Conservation (phyloP, 2,113 vertebrate species). For the Ptilonorhynchus violaceus region DNA sequence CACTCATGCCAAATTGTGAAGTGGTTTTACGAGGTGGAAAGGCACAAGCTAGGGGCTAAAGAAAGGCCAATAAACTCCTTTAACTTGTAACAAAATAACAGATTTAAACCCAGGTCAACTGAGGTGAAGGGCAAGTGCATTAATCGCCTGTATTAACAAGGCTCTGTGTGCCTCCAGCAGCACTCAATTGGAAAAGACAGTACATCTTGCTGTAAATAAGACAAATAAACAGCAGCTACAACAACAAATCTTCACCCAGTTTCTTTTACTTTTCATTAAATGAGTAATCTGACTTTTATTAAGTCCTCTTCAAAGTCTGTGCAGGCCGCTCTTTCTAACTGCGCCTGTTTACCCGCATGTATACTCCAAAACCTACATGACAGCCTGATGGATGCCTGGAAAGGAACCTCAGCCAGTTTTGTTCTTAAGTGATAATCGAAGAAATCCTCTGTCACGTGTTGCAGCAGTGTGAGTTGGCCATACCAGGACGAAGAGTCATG, state of each 20-base stretch:
- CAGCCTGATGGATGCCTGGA: neutral
- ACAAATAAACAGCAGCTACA: constrained; percentile 39
- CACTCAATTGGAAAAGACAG: neutral
- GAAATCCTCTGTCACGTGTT: constrained; percentile 68
- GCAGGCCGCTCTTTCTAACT: neutral
- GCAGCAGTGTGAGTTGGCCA: constrained; percentile 56
- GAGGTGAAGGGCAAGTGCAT: constrained; percentile 58
- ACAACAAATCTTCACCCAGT: neutral
- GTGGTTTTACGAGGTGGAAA: constrained; percentile 38
- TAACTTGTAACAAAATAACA: constrained; percentile 43
- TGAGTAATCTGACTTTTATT: constrained; percentile 26
- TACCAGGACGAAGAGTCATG: constrained; percentile 52
- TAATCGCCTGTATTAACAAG: constrained; percentile 39
- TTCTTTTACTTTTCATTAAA: constrained; percentile 29
- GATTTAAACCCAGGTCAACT: constrained; percentile 32
- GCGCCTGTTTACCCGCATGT: neutral
- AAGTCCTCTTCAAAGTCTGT: neutral
- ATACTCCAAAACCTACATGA: neutral
- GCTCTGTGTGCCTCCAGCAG: neutral
- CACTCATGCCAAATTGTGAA: neutral
- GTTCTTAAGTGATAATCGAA: constrained; percentile 65
- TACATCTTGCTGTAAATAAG: constrained; percentile 39
- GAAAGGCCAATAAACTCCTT: constrained; percentile 24
- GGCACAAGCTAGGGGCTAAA: constrained; percentile 12
- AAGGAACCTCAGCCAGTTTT: constrained; percentile 57